Evolutionary conservation across 1,140 invertebrate species (phyloP), one percentile per base, ranked within the genome.

Genomic region (Atta cephalotes): DNA sequence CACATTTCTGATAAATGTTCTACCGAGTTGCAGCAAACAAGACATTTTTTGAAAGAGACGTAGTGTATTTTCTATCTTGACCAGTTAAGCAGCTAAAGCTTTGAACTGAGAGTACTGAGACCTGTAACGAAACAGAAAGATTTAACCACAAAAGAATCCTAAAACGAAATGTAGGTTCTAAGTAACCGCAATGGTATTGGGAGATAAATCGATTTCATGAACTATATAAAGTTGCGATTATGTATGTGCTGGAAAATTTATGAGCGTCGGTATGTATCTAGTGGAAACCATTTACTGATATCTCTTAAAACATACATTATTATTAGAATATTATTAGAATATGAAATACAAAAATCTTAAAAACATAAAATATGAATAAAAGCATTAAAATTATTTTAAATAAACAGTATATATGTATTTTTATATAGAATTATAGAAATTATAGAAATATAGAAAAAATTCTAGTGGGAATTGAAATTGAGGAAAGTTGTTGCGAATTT

Each of bases 91-190:
- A 31, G 10, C 39, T 65, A 49, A 65, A 10, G 45, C 39, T 66
- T 31, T 28, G 76, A 18, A 39, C 35, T 39, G 35, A 39, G 35
- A 39, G 6, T 39, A 39, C 35, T 39, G 6, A 39, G 35, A 39
- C 16, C 6, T 35, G 71, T 56, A 74, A 58, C 21, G 21, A 28
- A 60, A 56, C 60, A 79, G n/a, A 21, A 39, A 21, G 10, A 65
- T 79, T 16, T 65, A 79, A 79, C 66, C 39, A 5, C 35, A 39
- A 60, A 16, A 25, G 21, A 18, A 49, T 65, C 39, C 76, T 79
- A 58, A 79, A 79, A 79, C 45, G 60, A 79, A 79, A 79, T 25
- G 60, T 12, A 65, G 39, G 25, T 79, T 66, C 45, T 51, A 79
- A 66, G 39, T 28, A 62, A 66, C 76, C 45, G 45, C 60, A 51